These are phyloP conservation scores for Thamnaconus septentrionalis DNA, from an alignment of 2,113 vertebrate species.

Conservation along the genomic window DNA sequence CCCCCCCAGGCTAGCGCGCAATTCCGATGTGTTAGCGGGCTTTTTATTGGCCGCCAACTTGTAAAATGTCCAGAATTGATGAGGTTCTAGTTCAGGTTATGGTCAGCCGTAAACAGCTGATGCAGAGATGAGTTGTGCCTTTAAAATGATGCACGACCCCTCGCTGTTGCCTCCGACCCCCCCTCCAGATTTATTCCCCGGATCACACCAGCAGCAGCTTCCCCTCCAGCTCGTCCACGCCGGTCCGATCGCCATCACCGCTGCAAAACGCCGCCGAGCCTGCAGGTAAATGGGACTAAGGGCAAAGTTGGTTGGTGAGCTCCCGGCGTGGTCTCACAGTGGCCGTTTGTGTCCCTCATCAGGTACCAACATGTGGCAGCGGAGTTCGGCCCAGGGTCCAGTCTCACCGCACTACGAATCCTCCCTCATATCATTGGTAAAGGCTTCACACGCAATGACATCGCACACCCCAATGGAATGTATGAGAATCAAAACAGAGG, in stretches of 20 bases:
- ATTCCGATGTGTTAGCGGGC: constrained; percentile 38
- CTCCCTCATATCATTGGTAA: constrained; percentile 75
- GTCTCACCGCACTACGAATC: constrained; percentile 71
- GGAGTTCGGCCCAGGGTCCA: constrained; percentile 54
- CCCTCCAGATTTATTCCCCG: constrained; percentile 94
- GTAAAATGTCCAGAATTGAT: constrained; percentile 70
- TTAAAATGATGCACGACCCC: constrained; percentile 70
- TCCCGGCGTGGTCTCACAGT: constrained; percentile 1
- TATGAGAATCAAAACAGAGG: no score
- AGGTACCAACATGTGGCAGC: constrained; percentile 70
- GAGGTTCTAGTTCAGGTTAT: constrained; percentile 64
- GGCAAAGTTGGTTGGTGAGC: not conserved
- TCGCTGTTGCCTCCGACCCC: constrained; percentile 25
- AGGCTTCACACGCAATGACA: not conserved
- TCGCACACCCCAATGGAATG: no score
- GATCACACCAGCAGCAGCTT: constrained; percentile 98
- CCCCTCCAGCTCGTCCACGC: constrained; percentile 93
- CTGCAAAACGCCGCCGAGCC: constrained; percentile 78
- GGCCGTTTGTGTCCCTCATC: constrained; percentile 12
- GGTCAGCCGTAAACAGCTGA: constrained; percentile 58
- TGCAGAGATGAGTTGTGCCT: constrained; percentile 61
- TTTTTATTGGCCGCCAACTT: constrained; percentile 65
- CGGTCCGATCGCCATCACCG: constrained; percentile 91
- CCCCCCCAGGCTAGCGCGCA: constrained; percentile 26
- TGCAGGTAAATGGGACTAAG: constrained; percentile 48